These are phyloP conservation scores for Silurus meridionalis DNA, from an alignment of 2,113 vertebrate genomes.

Conservation along the genomic window DNA sequence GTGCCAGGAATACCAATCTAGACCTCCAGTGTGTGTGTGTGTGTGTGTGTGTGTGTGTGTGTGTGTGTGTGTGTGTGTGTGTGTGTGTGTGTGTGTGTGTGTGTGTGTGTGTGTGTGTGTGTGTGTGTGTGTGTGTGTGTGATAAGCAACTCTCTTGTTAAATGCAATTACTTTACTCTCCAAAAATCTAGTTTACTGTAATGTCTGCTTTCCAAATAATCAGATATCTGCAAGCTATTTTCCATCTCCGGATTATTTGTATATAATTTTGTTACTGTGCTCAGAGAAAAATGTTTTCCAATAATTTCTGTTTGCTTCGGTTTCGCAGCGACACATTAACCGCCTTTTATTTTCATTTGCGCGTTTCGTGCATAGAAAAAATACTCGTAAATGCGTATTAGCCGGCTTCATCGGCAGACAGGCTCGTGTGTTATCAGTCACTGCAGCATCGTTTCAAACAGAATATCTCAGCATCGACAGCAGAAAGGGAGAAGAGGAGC, in stretches of 20 bases:
- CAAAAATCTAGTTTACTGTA: background rate
- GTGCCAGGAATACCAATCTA: constrained; percentile 67
- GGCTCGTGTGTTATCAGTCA: background rate
- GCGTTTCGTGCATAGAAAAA: background rate
- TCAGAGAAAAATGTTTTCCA: constrained; percentile 9
- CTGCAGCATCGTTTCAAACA: background rate
- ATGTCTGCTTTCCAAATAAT: constrained; percentile 12
- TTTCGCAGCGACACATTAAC: background rate
- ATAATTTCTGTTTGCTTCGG: background rate
- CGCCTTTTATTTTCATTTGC: constrained; percentile 15
- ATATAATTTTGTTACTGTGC: constrained; percentile 8
- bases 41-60: too few species aligned
- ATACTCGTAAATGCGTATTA: background rate
- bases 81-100: background rate
- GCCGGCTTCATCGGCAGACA: background rate
- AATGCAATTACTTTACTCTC: background rate
- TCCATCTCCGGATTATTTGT: background rate
- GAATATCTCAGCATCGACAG: constrained; percentile 9
- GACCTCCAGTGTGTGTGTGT: background rate
- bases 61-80: too few species aligned
- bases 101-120: too few species aligned
- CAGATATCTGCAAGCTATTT: background rate
- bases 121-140: too few species aligned
- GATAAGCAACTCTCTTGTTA: constrained; percentile 21
- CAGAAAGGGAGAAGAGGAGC: background rate